These are phyloP conservation scores for Enteromius unitaeniatus DNA, from an alignment of 2,797 vertebrate genomes.

Conservation along the genomic window DNA sequence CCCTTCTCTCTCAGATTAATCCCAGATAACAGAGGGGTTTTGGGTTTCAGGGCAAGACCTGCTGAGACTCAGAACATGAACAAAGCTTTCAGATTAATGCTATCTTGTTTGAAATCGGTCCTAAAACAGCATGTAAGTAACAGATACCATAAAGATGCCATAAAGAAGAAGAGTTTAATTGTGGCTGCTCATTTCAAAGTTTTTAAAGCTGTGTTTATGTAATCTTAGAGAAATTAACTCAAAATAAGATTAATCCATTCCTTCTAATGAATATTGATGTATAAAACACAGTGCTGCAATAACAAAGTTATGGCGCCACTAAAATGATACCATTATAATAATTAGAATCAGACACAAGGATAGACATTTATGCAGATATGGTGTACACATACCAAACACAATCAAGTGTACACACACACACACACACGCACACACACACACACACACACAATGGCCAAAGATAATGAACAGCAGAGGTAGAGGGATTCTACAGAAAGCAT, in stretches of 20 bases:
- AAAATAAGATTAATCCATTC: slow-evolving; percentile 4
- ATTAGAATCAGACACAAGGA: slow-evolving; percentile 50
- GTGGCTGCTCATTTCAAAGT: background rate
- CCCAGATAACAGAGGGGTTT: slow-evolving; percentile 65
- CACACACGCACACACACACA: slow-evolving; percentile 3
- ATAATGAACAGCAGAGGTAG: slow-evolving; percentile 45
- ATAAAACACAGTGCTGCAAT: background rate
- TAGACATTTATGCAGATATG: slow-evolving; percentile 39
- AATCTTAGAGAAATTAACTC: background rate
- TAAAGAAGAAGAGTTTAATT: slow-evolving; percentile 3
- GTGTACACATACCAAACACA: slow-evolving; percentile 36
- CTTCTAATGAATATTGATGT: slow-evolving; percentile 36
- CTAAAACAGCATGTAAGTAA: slow-evolving; percentile 62
- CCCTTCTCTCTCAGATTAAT: slow-evolving; percentile 64
- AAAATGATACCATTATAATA: slow-evolving; percentile 43
- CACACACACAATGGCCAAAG: slow-evolving; percentile 16
- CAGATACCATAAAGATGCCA: slow-evolving; percentile 44
- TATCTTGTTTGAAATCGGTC: slow-evolving; percentile 58
- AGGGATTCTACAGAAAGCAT: slow-evolving; percentile 40
- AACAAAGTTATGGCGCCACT: background rate
- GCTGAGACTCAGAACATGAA: slow-evolving; percentile 23
- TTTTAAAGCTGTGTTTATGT: slow-evolving; percentile 6
- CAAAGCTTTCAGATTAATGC: slow-evolving; percentile 62
- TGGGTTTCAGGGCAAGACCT: slow-evolving; percentile 70
- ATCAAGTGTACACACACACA: slow-evolving; percentile 22